Percentiles rank a stretch among this genome's conserved stretches.
Conservation (phyloP, 1,140 invertebrate genomes). For the Diorhabda elongata region DNA sequence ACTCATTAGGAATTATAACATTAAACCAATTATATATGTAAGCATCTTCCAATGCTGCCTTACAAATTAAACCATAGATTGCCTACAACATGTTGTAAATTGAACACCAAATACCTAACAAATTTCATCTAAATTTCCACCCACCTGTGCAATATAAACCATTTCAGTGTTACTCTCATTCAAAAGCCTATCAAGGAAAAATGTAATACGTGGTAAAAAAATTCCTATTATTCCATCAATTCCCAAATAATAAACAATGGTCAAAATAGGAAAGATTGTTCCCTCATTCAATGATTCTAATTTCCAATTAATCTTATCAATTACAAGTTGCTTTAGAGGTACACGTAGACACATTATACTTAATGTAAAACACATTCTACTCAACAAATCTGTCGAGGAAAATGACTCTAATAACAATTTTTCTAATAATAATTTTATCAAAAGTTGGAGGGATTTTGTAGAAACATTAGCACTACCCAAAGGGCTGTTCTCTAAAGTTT, state of each 20-base stretch:
- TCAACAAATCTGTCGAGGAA: conserved; percentile 31
- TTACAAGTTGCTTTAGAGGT: conserved; percentile 34
- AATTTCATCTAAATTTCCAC: conserved; percentile 10
- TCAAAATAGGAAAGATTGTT: conserved; percentile 28
- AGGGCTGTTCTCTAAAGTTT: conserved; percentile 39
- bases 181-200: conserved; percentile 25
- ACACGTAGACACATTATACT: conserved; percentile 36
- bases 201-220: conserved; percentile 32
- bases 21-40: conserved; percentile 21
- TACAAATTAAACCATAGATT: conserved; percentile 29
- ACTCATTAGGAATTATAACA: conserved; percentile 20
- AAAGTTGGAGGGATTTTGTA: conserved; percentile 38
- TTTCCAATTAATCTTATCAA: conserved; percentile 38
- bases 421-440: conserved; percentile 38
- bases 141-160: conserved; percentile 33
- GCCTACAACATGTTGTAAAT: conserved; percentile 19
- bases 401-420: conserved; percentile 34
- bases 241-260: conserved; percentile 35
- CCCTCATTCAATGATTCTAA: conserved; percentile 26
- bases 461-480: conserved; percentile 32
- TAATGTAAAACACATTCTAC: conserved; percentile 39
- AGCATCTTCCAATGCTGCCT: conserved; percentile 15
- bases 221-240: conserved; percentile 34
- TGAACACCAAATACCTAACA: neutral
- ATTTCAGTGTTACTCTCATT: conserved; percentile 24